Evolutionary conservation across 2,113 vertebrate genomes (phyloP).

Genomic region (Alethe castanea): DNA sequence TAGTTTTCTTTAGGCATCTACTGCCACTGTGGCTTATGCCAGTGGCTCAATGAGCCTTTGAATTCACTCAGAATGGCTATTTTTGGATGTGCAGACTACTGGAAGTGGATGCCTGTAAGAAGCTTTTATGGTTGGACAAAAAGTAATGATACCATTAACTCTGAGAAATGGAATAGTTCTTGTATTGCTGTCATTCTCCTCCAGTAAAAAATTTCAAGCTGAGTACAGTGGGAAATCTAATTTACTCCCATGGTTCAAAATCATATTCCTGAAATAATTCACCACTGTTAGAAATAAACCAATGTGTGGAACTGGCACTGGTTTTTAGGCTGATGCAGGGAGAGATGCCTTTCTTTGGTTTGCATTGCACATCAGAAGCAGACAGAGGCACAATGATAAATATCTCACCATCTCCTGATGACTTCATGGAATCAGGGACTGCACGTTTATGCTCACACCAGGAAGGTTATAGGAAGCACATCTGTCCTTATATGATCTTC

Average conservation of each 20-base stretch:
- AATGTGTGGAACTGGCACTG: background rate
- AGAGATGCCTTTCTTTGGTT: background rate
- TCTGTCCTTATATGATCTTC: background rate
- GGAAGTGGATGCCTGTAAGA: background rate
- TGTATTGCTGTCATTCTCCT: background rate
- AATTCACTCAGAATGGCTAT: background rate
- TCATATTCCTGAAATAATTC: background rate
- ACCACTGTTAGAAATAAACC: background rate
- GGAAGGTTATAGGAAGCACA: background rate
- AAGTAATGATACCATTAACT: background rate
- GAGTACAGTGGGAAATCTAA: background rate
- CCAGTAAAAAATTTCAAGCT: background rate
- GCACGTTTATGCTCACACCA: background rate
- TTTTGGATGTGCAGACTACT: background rate
- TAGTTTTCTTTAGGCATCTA: background rate
- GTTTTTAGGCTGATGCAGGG: background rate
- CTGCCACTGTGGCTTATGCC: background rate
- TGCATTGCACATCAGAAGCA: background rate
- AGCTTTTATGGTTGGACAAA: background rate
- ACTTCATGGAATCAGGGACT: background rate
- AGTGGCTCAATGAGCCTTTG: background rate
- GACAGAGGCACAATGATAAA: background rate
- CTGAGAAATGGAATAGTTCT: background rate
- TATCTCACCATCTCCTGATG: background rate
- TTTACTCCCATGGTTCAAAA: background rate